Conservation (phyloP, 2,888 invertebrate genomes). For the Cephus pygmeus region DNA sequence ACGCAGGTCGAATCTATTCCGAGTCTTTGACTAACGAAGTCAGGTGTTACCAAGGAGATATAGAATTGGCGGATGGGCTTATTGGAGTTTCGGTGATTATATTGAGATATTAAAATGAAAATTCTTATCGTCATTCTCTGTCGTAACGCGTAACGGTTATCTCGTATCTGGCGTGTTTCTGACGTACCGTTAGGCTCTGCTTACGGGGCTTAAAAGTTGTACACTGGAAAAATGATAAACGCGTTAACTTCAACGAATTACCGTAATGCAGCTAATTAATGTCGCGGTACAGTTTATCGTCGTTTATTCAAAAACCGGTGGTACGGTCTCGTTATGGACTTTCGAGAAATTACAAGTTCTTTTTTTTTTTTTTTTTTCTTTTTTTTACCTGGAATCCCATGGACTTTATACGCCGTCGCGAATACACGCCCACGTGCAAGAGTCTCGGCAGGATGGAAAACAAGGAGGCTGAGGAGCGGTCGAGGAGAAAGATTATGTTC, state of each 20-base stretch:
- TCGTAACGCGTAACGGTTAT: neutral
- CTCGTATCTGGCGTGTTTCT: neutral
- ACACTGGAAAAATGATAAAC: neutral
- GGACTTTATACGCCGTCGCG: neutral
- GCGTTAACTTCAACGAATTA: neutral
- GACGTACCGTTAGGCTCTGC: neutral
- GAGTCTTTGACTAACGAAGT: neutral
- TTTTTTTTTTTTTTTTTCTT: neutral
- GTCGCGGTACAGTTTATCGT: neutral
- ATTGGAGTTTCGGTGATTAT: neutral
- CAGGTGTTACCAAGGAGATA: neutral
- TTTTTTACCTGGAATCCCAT: neutral
- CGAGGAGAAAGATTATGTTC: conserved; percentile 9
- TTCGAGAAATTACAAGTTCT: neutral
- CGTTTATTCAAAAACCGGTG: neutral
- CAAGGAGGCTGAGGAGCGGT: neutral
- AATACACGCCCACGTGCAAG: neutral
- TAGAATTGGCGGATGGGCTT: neutral
- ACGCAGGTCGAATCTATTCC: neutral
- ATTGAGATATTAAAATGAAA: neutral
- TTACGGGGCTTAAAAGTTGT: neutral
- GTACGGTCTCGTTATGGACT: neutral
- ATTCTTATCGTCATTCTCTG: neutral
- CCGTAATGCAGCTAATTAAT: neutral
- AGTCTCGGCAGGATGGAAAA: neutral